Percentiles rank a stretch among this genome's conserved stretches.
Evolutionary conservation across 2,888 invertebrate species (phyloP).

Genomic region (Tubulanus polymorphus): DNA sequence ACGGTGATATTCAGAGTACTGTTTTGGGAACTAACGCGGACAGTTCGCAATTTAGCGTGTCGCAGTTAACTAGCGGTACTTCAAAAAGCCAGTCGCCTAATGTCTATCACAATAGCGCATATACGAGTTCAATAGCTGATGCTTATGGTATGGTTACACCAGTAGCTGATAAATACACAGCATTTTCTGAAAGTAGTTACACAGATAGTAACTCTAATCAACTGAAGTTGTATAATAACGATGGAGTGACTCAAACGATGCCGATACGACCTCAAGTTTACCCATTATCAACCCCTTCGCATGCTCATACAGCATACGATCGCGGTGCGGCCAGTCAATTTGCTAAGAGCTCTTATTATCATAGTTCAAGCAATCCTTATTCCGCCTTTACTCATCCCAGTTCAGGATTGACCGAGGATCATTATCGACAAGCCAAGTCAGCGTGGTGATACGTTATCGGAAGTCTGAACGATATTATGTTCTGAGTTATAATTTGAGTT

Average conservation of each 20-base stretch:
- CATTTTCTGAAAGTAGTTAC: slow-evolving; percentile 17
- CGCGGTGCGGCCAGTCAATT: neutral
- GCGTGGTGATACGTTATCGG: neutral
- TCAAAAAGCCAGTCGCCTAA: neutral
- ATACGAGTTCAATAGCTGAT: slow-evolving; percentile 26
- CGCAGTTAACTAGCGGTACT: neutral
- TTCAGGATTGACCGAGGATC: neutral
- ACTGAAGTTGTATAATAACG: neutral
- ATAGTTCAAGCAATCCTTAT: neutral
- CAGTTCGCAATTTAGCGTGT: slow-evolving; percentile 15
- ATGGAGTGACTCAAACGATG: neutral
- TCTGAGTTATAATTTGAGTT: too few relatives aligned
- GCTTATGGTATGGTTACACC: slow-evolving; percentile 86
- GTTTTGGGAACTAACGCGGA: slow-evolving; percentile 78
- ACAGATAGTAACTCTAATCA: slow-evolving; percentile 4
- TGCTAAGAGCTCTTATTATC: neutral
- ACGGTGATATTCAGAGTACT: slow-evolving; percentile 58
- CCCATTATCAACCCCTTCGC: slow-evolving; percentile 5
- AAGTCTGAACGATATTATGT: too few relatives aligned
- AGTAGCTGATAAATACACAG: slow-evolving; percentile 73
- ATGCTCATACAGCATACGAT: slow-evolving; percentile 1
- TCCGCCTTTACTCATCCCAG: too few relatives aligned
- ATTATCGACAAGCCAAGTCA: neutral
- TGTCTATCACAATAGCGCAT: neutral
- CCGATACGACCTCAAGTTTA: slow-evolving; percentile 7